A percentile compares a stretch with the other conserved stretches of the same genome.
Conservation (phyloP, 2,888 invertebrate genomes). For the Heliconius erato region DNA sequence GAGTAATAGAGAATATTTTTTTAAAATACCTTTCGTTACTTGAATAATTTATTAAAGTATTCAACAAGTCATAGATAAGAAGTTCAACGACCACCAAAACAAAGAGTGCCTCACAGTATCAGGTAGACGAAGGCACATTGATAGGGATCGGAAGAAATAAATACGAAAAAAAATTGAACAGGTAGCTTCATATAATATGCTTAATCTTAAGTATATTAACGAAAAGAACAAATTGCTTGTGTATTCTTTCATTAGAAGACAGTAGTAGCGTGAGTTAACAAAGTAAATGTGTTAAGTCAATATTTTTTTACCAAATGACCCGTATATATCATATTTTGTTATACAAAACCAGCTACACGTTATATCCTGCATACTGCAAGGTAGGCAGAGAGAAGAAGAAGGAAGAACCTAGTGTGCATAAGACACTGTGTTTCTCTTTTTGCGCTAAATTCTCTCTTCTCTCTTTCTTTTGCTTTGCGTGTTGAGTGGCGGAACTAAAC, state of each 20-base stretch:
- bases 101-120: conserved; percentile 66
- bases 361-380: too few relatives aligned
- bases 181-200: conserved; percentile 10
- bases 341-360: too few relatives aligned
- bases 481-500: too few relatives aligned
- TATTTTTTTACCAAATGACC: too few relatives aligned
- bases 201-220: background rate
- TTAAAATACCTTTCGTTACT: conserved; percentile 40
- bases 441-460: too few relatives aligned
- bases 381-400: too few relatives aligned
- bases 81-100: conserved; percentile 70
- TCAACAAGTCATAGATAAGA: conserved; percentile 71
- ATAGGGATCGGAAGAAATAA: conserved; percentile 23
- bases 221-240: background rate
- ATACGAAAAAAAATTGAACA: conserved; percentile 9
- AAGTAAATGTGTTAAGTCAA: too few relatives aligned
- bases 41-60: conserved; percentile 64
- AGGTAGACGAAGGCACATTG: conserved; percentile 59
- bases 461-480: too few relatives aligned
- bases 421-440: too few relatives aligned
- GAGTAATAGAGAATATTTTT: background rate
- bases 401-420: too few relatives aligned
- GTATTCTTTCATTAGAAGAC: background rate
- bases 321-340: background rate
- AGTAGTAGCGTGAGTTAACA: too few relatives aligned